phyloP scores from a whole-genome alignment of 1,140 invertebrate species.

The Drosophila leontia region DNA sequence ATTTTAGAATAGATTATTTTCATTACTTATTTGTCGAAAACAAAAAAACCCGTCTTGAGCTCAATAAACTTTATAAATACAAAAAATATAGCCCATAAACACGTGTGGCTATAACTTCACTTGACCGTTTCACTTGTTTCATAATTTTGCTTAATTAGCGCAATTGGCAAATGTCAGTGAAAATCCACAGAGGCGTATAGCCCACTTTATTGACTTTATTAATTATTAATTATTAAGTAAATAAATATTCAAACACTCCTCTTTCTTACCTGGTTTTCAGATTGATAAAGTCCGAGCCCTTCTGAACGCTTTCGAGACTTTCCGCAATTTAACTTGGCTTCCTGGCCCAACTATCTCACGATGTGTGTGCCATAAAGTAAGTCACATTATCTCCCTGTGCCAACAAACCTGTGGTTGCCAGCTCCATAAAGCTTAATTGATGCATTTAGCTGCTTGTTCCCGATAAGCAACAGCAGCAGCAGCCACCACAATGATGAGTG shows the following conservation, averaged over 20 bases:
- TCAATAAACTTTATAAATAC: conserved; percentile 25
- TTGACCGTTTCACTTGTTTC: conserved; percentile 23
- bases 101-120: conserved; percentile 38
- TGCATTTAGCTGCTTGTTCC: conserved; percentile 66
- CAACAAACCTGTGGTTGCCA: conserved; percentile 32
- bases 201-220: conserved; percentile 31
- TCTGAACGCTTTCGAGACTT: background rate
- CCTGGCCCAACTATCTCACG: conserved; percentile 41
- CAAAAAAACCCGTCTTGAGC: conserved; percentile 2
- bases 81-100: background rate
- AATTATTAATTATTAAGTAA: conserved; percentile 20
- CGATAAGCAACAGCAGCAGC: conserved; percentile 55
- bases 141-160: conserved; percentile 62
- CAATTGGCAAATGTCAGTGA: conserved; percentile 46
- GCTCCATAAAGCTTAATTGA: conserved; percentile 70
- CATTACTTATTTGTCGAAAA: conserved; percentile 3
- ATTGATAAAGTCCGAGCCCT: conserved; percentile 6
- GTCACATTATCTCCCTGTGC: conserved; percentile 26
- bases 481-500: conserved; percentile 38
- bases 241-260: conserved; percentile 19
- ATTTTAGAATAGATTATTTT: conserved; percentile 23
- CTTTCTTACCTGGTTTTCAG: conserved; percentile 14
- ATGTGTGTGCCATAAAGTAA: conserved; percentile 18
- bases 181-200: conserved; percentile 54
- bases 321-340: conserved; percentile 19